Conservation (phyloP, 2,797 vertebrate species). For the Alexandromys oeconomus region DNA sequence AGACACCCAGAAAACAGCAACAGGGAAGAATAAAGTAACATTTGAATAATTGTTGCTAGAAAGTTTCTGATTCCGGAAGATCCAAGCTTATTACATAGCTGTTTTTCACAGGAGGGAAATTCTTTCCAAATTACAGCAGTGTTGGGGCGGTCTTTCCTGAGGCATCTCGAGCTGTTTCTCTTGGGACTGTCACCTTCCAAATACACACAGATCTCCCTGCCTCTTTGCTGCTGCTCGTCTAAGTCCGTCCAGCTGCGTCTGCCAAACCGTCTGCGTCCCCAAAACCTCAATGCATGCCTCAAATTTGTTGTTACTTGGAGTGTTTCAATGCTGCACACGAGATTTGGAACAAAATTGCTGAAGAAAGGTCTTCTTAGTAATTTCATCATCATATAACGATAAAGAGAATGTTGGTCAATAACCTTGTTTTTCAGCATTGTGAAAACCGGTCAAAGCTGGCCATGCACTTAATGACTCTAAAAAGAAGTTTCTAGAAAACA, state of each 20-base stretch:
- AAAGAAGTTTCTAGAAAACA: conserved; percentile 32
- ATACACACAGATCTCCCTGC: not conserved
- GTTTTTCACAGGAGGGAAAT: conserved; percentile 62
- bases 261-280: not conserved
- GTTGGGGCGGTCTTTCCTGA: not conserved
- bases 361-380: conserved; percentile 49
- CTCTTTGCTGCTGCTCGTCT: not conserved
- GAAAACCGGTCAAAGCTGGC: not conserved
- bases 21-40: not conserved
- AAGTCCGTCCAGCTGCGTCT: not conserved
- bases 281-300: not conserved
- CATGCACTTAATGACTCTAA: not conserved
- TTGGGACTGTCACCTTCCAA: conserved; percentile 38
- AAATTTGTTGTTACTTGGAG: not conserved
- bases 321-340: not conserved
- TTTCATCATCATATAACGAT: conserved; percentile 43
- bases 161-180: not conserved
- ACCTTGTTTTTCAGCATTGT: not conserved
- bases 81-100: conserved; percentile 14
- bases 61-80: conserved; percentile 62
- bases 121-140: conserved; percentile 56
- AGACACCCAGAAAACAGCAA: conserved; percentile 1
- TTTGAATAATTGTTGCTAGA: conserved; percentile 39
- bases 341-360: not conserved
- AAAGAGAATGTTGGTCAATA: not conserved